Conservation (phyloP, 2,888 invertebrate species). For the Parnassius mnemosyne region DNA sequence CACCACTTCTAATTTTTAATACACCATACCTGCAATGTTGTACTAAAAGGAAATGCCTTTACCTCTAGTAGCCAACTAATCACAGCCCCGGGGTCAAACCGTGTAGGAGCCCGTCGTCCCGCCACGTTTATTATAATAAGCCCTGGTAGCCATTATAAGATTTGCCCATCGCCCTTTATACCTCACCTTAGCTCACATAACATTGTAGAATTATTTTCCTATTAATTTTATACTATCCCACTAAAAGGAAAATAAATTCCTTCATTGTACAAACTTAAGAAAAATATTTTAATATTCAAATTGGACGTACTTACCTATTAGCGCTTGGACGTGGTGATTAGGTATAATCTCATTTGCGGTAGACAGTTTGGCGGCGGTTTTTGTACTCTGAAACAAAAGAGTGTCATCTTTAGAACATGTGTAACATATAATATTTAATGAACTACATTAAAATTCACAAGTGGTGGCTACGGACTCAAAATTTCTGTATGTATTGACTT, state of each 20-base stretch:
- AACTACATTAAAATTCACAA: slow-evolving; percentile 4
- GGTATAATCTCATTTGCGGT: slow-evolving; percentile 77
- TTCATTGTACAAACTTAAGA: too few species aligned
- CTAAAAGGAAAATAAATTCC: too few species aligned
- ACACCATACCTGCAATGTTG: slow-evolving; percentile 40
- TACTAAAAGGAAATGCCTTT: slow-evolving; percentile 51
- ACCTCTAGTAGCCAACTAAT: slow-evolving; percentile 68
- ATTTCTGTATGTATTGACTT: slow-evolving; percentile 56
- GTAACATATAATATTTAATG: slow-evolving; percentile 9
- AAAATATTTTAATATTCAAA: too few species aligned
- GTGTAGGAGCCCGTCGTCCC: slow-evolving; percentile 65
- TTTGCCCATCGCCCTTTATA: slow-evolving; percentile 64
- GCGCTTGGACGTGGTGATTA: slow-evolving; percentile 75
- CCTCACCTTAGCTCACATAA: slow-evolving; percentile 32
- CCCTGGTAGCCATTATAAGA: slow-evolving; percentile 61
- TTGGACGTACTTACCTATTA: slow-evolving; percentile 69
- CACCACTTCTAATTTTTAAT: slow-evolving; percentile 18
- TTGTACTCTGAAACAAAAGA: slow-evolving; percentile 58
- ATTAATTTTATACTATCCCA: slow-evolving; percentile 36
- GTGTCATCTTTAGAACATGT: slow-evolving; percentile 13
- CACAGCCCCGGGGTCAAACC: slow-evolving; percentile 72
- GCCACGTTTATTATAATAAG: slow-evolving; percentile 78
- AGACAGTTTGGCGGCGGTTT: slow-evolving; percentile 78
- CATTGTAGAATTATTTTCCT: slow-evolving; percentile 54
- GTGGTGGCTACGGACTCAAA: slow-evolving; percentile 2